Evolutionary conservation across 2,113 vertebrate genomes (phyloP), one percentile per base, ranked within the genome.

Genomic region (Pollimyrus isidori): DNA sequence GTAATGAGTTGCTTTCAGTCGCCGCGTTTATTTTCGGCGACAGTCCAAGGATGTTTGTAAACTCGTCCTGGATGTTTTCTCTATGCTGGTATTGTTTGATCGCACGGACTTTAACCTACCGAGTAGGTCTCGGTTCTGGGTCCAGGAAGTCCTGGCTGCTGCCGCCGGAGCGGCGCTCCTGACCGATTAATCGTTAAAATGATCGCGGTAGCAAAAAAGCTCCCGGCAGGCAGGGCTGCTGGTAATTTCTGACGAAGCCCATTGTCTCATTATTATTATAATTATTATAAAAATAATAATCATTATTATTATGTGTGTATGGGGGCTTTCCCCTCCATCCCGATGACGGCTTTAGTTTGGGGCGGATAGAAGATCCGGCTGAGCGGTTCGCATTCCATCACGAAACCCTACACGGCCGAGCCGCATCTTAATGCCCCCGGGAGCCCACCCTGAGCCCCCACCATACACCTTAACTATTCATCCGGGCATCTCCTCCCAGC

Each of bases 361-460:
- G n/a, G 49, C 3, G 50, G 85, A 48, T 45, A 53, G 85, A 48
- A 15, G 50, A 53, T 48, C 93, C 94, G 92, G 96, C 95, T 95
- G 96, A 96, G 96, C 95, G 95, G 96, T 97, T 96, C 95, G 94
- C 96, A 97, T 97, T 96, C 96, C 96, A 96, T 96, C 96, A 96
- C 94, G 95, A 97, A 97, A 97, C 96, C 97, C 96, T 95, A 96
- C 96, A 92, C 95, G 95, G 94, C 95, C 91, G 94, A 94, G 94
- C 93, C 94, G 84, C 88, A 85, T 84, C 82, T 48, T 23, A 23
- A 84, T 84, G 23, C 42, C 82, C 39, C 23, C 82, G 39, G 42
- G 39, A 84, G 45, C 39, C 42, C 82, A 46, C 45, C 80, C 19
- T 45, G 39, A 65, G 62, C 62, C 62, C 80, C 19, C 45, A 19